Evolutionary conservation across 2,888 invertebrate species (phyloP).

Genomic region (Anthophora plumipes): DNA sequence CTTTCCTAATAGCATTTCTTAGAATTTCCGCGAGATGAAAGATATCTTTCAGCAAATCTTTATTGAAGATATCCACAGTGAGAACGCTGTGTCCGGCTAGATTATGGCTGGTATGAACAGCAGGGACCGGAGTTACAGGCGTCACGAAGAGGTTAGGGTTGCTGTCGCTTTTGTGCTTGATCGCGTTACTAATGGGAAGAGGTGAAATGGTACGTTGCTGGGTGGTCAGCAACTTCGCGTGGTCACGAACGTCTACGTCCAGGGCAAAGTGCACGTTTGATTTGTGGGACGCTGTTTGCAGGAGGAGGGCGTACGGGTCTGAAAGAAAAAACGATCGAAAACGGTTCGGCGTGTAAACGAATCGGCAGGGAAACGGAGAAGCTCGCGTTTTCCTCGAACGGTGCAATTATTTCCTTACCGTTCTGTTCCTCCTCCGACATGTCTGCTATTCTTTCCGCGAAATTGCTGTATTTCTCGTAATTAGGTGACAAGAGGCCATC

Average conservation of each 20-base stretch:
- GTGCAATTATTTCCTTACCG: constrained; percentile 67
- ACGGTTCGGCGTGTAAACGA: not conserved
- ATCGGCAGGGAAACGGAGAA: not conserved
- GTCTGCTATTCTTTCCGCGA: constrained; percentile 54
- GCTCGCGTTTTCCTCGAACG: not conserved
- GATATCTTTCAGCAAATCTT: constrained; percentile 95
- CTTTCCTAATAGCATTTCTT: constrained; percentile 92
- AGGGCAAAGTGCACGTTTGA: constrained; percentile 74
- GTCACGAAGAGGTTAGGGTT: constrained; percentile 78
- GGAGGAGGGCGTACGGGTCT: constrained; percentile 72
- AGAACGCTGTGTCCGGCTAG: constrained; percentile 92
- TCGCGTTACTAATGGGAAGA: constrained; percentile 69
- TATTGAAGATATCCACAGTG: constrained; percentile 93
- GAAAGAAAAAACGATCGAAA: constrained; percentile 10
- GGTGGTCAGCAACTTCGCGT: constrained; percentile 75
- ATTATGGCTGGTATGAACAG: constrained; percentile 83
- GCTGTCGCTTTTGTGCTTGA: constrained; percentile 80
- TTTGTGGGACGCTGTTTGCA: constrained; percentile 71
- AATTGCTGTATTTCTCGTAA: constrained; percentile 67
- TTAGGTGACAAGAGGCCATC: constrained; percentile 85
- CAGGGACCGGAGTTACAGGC: constrained; percentile 60
- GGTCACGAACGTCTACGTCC: constrained; percentile 72
- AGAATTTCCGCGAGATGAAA: constrained; percentile 97
- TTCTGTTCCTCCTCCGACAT: constrained; percentile 74
- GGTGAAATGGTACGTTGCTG: constrained; percentile 78